Evolutionary conservation across 2,797 vertebrate species (phyloP).

Genomic region (Crocodylus rhombifer): DNA sequence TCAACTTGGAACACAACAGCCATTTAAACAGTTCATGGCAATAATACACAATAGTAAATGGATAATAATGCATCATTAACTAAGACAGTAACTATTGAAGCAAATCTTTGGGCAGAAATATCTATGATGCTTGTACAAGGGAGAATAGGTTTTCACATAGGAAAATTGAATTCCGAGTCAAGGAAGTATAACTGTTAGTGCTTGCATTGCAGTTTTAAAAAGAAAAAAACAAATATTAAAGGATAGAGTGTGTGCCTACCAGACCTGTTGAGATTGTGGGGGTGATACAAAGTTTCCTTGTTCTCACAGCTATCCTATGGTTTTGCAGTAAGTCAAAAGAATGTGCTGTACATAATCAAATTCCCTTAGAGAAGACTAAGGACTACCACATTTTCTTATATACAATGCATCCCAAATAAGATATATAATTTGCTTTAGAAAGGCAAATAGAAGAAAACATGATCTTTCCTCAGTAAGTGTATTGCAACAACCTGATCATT

Average conservation of each 20-base stretch:
- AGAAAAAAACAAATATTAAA: not conserved
- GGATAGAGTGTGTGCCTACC: not conserved
- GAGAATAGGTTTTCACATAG: not conserved
- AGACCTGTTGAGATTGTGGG: not conserved
- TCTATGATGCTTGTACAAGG: not conserved
- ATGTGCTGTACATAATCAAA: too few relatives aligned
- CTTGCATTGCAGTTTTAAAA: not conserved
- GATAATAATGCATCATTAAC: not conserved
- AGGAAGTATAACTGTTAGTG: not conserved
- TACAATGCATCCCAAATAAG: too few relatives aligned
- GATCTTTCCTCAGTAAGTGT: too few relatives aligned
- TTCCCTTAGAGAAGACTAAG: too few relatives aligned
- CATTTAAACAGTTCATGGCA: not conserved
- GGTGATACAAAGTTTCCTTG: not conserved
- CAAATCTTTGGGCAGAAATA: not conserved
- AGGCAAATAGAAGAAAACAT: too few relatives aligned
- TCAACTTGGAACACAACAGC: not conserved
- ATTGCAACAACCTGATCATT: too few relatives aligned
- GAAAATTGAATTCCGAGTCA: not conserved
- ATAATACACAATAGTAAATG: not conserved
- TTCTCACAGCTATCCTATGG: not conserved
- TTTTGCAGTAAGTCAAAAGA: not conserved
- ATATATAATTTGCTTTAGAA: too few relatives aligned
- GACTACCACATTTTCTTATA: too few relatives aligned
- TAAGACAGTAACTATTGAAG: not conserved